Conservation (phyloP, 2,113 vertebrate species). For the Antechinus flavipes region DNA sequence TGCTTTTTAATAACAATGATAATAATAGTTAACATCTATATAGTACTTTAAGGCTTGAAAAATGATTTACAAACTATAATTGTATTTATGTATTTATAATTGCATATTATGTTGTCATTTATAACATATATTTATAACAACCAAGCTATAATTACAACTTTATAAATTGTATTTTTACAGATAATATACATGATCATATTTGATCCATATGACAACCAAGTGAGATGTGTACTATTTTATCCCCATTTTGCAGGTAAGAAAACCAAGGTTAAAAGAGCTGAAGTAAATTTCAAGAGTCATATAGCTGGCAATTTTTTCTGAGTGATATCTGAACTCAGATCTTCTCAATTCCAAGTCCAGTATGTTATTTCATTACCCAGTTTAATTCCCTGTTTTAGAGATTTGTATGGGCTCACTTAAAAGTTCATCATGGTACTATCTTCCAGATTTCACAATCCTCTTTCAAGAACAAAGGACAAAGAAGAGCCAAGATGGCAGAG, state of each 20-base stretch:
- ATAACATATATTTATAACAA: background rate
- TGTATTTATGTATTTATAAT: background rate
- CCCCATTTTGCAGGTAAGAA: constrained; percentile 61
- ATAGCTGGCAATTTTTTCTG: background rate
- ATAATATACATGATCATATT: background rate
- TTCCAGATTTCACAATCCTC: no score
- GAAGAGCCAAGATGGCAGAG: no score
- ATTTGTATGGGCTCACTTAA: background rate
- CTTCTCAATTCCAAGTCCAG: background rate
- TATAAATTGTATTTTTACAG: background rate
- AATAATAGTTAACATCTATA: background rate
- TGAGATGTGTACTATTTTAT: constrained; percentile 33
- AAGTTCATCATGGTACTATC: background rate
- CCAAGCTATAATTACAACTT: background rate
- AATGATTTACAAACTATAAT: background rate
- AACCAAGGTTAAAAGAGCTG: constrained; percentile 62
- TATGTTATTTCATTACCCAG: background rate
- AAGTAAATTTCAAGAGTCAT: constrained; percentile 71
- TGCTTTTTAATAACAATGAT: background rate
- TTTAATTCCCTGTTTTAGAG: background rate
- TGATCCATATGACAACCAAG: background rate
- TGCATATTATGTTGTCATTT: background rate
- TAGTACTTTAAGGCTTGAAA: background rate
- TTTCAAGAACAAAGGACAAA: no score
- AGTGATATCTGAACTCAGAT: background rate